Percentiles rank a stretch among this genome's conserved stretches.
These are phyloP conservation scores for Sicus ferrugineus DNA, from an alignment of 2,888 invertebrate species.

Conservation along the genomic window DNA sequence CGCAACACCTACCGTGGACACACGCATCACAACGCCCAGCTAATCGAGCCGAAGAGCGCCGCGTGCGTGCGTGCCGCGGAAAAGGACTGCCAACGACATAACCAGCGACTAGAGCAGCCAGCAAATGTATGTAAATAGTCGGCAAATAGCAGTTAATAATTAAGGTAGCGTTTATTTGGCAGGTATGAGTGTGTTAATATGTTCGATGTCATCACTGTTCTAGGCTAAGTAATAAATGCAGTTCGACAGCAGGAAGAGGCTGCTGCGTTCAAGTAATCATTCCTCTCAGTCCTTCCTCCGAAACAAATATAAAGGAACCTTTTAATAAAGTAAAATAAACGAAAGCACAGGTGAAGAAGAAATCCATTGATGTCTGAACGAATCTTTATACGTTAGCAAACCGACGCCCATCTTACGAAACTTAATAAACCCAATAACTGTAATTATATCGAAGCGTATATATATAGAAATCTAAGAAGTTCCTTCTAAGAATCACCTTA, in stretches of 20 bases:
- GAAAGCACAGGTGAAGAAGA: neutral
- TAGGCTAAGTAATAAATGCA: no score
- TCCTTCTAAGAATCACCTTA: no score
- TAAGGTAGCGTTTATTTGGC: neutral
- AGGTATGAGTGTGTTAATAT: constrained; percentile 19
- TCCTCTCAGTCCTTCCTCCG: neutral
- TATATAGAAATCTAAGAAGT: no score
- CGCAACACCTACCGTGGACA: constrained; percentile 47
- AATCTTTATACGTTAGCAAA: neutral
- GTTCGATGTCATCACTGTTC: constrained; percentile 19
- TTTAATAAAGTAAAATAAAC: neutral
- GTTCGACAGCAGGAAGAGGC: no score
- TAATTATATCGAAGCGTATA: neutral
- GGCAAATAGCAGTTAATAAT: constrained; percentile 1
- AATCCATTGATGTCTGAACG: constrained; percentile 10
- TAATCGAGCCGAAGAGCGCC: neutral
- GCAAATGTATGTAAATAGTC: constrained; percentile 6
- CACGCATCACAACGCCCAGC: neutral
- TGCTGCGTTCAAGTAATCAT: neutral
- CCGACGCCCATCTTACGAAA: constrained; percentile 6
- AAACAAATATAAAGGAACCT: neutral
- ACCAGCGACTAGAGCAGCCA: constrained; percentile 18
- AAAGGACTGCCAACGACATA: constrained; percentile 28
- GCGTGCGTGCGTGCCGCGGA: neutral
- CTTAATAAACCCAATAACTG: neutral